These are phyloP conservation scores for Helleia helle DNA, from an alignment of 2,888 invertebrate genomes.

Conservation along the genomic window DNA sequence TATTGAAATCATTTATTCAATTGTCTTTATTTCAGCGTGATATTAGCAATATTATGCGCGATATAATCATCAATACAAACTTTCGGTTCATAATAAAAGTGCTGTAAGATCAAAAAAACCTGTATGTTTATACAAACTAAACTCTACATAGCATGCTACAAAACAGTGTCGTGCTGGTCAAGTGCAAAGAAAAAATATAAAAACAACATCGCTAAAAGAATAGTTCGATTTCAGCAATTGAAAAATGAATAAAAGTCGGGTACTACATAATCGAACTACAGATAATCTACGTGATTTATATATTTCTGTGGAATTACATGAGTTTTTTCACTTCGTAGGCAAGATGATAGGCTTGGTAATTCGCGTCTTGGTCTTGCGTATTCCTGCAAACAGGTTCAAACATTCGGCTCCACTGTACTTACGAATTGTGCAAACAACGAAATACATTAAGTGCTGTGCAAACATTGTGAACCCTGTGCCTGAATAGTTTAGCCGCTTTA, in stretches of 20 bases:
- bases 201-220: slow-evolving; percentile 2
- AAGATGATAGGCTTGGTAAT: slow-evolving; percentile 98
- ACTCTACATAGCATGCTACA: slow-evolving; percentile 9
- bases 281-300: slow-evolving; percentile 51
- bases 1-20: too few relatives aligned
- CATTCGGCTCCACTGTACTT: slow-evolving; percentile 49
- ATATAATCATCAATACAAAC: not conserved
- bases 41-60: not conserved
- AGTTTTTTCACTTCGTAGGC: slow-evolving; percentile 99
- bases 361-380: slow-evolving; percentile 89
- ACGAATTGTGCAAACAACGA: slow-evolving; percentile 25
- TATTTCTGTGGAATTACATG: slow-evolving; percentile 85
- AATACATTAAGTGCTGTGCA: slow-evolving; percentile 24
- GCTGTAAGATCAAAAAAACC: not conserved
- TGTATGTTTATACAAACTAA: not conserved
- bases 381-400: slow-evolving; percentile 89
- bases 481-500: too few relatives aligned
- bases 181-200: slow-evolving; percentile 12
- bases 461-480: slow-evolving; percentile 24
- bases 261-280: slow-evolving; percentile 13
- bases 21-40: not conserved
- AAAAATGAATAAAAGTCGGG: not conserved
- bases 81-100: not conserved
- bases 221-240: not conserved
- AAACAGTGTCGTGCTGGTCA: slow-evolving; percentile 14